phyloP scores from a whole-genome alignment of 2,888 invertebrate genomes.

The Clivina fossor region DNA sequence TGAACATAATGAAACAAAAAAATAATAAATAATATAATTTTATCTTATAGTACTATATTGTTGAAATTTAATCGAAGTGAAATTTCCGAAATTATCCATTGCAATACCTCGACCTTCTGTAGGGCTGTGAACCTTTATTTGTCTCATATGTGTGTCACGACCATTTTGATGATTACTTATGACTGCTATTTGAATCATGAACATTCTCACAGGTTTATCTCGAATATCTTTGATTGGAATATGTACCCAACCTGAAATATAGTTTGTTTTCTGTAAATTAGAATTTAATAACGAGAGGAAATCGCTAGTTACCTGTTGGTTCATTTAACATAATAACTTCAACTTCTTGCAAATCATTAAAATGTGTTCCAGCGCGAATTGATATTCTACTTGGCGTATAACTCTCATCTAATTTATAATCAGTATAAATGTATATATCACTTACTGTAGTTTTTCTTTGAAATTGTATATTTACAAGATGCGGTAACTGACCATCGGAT shows the following conservation, averaged over 20 bases:
- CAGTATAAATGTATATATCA: constrained; percentile 95
- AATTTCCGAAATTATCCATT: constrained; percentile 73
- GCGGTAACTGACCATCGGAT: constrained; percentile 97
- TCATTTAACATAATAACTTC: constrained; percentile 92
- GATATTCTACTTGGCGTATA: constrained; percentile 97
- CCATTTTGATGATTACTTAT: constrained; percentile 99
- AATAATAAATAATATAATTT: constrained; percentile 41
- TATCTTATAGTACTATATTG: constrained; percentile 81
- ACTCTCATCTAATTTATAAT: constrained; percentile 97
- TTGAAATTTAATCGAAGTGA: constrained; percentile 79
- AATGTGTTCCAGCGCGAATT: constrained; percentile 91
- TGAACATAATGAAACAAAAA: background rate
- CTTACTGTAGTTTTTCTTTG: constrained; percentile 91
- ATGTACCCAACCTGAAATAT: constrained; percentile 82
- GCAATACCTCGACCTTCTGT: constrained; percentile 66
- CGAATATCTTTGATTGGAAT: constrained; percentile 87
- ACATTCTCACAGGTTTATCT: constrained; percentile 87
- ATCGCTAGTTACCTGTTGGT: constrained; percentile 66
- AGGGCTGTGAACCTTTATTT: constrained; percentile 94
- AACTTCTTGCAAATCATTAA: constrained; percentile 94
- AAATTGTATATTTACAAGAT: constrained; percentile 96
- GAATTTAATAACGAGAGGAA: background rate
- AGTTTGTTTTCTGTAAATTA: background rate
- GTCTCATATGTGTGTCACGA: constrained; percentile 95
- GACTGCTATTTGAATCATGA: constrained; percentile 95